Percentiles rank a stretch among this genome's conserved stretches.
These are phyloP conservation scores for Serilophus lunatus DNA, from an alignment of 2,113 vertebrate species.

Conservation along the genomic window DNA sequence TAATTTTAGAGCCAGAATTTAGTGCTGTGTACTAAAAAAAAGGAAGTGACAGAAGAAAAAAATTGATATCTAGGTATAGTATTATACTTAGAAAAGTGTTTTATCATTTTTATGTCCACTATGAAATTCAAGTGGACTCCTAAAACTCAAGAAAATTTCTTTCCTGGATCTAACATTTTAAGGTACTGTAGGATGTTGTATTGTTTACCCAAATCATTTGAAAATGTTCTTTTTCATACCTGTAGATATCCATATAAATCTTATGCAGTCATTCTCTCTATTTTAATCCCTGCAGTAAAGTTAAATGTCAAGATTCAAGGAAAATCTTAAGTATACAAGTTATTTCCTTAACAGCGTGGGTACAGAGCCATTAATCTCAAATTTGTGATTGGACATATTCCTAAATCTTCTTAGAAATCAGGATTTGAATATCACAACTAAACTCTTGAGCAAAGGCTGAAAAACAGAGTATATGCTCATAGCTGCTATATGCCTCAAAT, in stretches of 20 bases:
- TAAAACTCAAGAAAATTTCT: background rate
- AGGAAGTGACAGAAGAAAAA: background rate
- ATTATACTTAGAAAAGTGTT: background rate
- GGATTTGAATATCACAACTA: background rate
- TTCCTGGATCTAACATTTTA: background rate
- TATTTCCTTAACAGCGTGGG: background rate
- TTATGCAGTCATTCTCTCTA: background rate
- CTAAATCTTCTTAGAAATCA: background rate
- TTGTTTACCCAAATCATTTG: background rate
- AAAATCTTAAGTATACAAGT: background rate
- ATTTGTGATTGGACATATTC: background rate
- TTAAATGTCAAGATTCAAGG: background rate
- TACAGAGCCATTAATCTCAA: background rate
- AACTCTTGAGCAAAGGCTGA: background rate
- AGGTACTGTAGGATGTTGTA: background rate
- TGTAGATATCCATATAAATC: background rate
- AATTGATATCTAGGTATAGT: background rate
- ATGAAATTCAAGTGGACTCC: background rate
- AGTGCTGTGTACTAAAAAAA: background rate
- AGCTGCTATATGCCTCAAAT: background rate
- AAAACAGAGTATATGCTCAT: rapidly evolving
- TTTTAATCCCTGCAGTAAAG: background rate
- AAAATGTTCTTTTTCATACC: background rate
- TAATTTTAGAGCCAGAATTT: background rate
- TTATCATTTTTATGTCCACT: background rate